Evolutionary conservation across 1,140 invertebrate species (phyloP).

Genomic region (Orussus abietinus): DNA sequence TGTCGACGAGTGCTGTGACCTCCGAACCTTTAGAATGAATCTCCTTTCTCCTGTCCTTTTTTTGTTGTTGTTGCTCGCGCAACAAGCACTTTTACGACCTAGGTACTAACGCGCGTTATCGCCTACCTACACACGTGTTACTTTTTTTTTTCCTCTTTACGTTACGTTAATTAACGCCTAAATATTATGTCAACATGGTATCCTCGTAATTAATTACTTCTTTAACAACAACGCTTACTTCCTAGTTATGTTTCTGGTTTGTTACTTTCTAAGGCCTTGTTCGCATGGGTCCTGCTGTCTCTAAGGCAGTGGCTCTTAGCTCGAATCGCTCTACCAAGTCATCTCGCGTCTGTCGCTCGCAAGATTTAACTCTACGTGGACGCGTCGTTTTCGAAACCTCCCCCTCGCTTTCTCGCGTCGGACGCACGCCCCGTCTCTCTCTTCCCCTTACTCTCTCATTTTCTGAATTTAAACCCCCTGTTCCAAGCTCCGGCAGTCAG

Average conservation of each 20-base stretch:
- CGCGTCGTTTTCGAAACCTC: no score
- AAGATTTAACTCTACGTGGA: no score
- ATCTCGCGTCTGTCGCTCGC: no score
- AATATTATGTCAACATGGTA: constrained; percentile 16
- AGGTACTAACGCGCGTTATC: constrained; percentile 3
- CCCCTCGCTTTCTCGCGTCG: neutral
- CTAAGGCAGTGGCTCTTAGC: constrained; percentile 38
- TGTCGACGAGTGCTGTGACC: no score
- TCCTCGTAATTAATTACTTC: constrained; percentile 7
- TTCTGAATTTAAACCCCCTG: no score
- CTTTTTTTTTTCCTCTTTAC: neutral
- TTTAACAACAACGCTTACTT: constrained; percentile 39
- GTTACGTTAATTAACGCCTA: constrained; percentile 12
- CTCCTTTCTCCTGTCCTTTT: no score
- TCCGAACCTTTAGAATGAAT: constrained; percentile 11
- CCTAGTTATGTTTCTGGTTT: constrained; percentile 41
- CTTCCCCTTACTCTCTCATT: neutral
- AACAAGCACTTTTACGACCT: constrained; percentile 25
- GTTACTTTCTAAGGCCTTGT: constrained; percentile 41
- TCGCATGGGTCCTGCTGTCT: constrained; percentile 27
- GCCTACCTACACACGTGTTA: neutral
- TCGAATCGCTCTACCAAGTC: no score
- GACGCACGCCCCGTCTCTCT: neutral
- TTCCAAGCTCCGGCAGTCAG: no score
- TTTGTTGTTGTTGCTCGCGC: constrained; percentile 11